These are phyloP conservation scores for Diplogasteroides magnus DNA, from an alignment of 1,140 invertebrate species.

Conservation along the genomic window DNA sequence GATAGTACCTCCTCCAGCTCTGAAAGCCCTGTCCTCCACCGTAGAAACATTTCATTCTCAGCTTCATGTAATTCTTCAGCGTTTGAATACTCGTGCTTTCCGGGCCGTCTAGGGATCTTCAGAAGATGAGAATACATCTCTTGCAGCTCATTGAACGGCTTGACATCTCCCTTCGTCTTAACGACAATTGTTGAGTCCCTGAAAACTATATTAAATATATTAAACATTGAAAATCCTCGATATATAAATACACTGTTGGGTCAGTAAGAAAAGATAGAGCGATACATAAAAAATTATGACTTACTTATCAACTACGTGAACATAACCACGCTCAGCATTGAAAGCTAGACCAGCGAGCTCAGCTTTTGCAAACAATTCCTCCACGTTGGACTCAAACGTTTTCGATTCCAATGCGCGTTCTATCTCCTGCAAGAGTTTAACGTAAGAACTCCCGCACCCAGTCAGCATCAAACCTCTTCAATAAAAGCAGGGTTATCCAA, in stretches of 20 bases:
- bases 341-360: conserved; percentile 88
- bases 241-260: not conserved
- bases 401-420: conserved; percentile 60
- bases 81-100: conserved; percentile 31
- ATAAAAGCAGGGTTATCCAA: conserved; percentile 31
- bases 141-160: conserved; percentile 64
- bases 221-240: conserved; percentile 4
- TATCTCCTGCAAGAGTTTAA: conserved; percentile 28
- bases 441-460: conserved; percentile 10
- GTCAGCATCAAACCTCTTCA: conserved; percentile 20
- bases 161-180: conserved; percentile 63
- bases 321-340: conserved; percentile 56
- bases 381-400: conserved; percentile 86
- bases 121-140: conserved; percentile 66
- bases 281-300: conserved; percentile 3
- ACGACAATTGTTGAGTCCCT: conserved; percentile 69
- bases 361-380: conserved; percentile 89
- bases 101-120: conserved; percentile 67
- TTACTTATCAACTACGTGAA: conserved; percentile 38
- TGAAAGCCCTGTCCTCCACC: conserved; percentile 45
- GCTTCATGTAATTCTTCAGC: conserved; percentile 46
- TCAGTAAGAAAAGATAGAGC: not conserved
- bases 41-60: conserved; percentile 43
- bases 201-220: too few species aligned
- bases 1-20: conserved; percentile 42